phyloP scores from a whole-genome alignment of 2,888 invertebrate genomes.

The Poecilus cupreus region DNA sequence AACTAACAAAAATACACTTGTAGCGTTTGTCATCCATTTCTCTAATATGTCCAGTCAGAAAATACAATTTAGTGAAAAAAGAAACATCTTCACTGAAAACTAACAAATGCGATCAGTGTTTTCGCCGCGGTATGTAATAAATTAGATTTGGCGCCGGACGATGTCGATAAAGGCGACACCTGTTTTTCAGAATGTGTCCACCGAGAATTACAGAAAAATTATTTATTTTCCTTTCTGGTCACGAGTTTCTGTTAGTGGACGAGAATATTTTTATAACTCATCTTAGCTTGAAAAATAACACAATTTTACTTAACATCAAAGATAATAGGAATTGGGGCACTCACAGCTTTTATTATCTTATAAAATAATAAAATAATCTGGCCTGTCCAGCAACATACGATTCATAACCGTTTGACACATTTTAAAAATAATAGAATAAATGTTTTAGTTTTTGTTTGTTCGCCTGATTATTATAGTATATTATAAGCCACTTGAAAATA shows the following conservation, averaged over 20 bases:
- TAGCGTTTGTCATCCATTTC: constrained; percentile 8
- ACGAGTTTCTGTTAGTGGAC: neutral
- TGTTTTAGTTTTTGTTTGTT: too few species aligned
- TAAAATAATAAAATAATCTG: too few species aligned
- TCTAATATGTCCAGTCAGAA: constrained; percentile 4
- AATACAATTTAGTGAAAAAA: constrained; percentile 11
- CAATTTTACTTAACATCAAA: neutral
- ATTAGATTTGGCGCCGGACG: neutral
- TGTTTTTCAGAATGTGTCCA: constrained; percentile 19
- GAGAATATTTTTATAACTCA: neutral
- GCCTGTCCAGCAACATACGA: too few species aligned
- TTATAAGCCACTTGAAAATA: too few species aligned
- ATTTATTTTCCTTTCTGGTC: neutral
- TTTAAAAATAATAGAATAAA: too few species aligned
- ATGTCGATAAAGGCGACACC: neutral
- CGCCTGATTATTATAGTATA: too few species aligned
- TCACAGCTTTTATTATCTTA: too few species aligned
- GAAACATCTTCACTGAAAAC: constrained; percentile 38
- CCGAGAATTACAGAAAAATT: constrained; percentile 16
- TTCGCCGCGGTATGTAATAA: neutral
- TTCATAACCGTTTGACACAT: too few species aligned
- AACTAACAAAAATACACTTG: neutral
- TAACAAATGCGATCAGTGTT: constrained; percentile 11
- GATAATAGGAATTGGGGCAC: too few species aligned
- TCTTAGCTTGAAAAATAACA: neutral